Conservation (phyloP, 2,888 invertebrate genomes). For the Priapulus caudatus region DNA sequence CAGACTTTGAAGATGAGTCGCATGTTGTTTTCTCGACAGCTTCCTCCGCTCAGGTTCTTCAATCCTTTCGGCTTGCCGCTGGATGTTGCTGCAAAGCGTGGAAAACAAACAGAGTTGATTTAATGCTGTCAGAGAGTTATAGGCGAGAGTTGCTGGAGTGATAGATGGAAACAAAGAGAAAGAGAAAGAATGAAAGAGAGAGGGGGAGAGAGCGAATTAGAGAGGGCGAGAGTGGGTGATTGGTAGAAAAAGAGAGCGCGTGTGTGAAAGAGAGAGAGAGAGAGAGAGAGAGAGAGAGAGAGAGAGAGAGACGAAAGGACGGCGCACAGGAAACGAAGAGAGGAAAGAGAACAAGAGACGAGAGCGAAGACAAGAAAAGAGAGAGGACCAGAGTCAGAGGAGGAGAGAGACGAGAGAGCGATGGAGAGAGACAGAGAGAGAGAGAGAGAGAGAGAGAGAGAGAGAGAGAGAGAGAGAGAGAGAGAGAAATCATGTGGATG, state of each 20-base stretch:
- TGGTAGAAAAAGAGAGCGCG: constrained; percentile 29
- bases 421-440: no score
- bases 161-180: constrained; percentile 7
- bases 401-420: no score
- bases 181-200: constrained; percentile 4
- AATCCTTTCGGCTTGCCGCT: constrained; percentile 56
- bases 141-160: not conserved
- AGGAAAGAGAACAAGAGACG: no score
- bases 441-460: no score
- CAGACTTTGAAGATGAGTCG: constrained; percentile 89
- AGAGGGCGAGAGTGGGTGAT: constrained; percentile 23
- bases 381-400: no score
- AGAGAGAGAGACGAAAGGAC: constrained; percentile 13
- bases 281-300: constrained; percentile 23
- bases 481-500: no score
- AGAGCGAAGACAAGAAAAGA: no score
- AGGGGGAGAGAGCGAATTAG: constrained; percentile 12
- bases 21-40: constrained; percentile 85
- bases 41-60: constrained; percentile 78
- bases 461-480: no score
- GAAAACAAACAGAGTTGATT: constrained; percentile 14
- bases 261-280: constrained; percentile 22
- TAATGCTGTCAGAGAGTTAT: not conserved
- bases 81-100: constrained; percentile 60
- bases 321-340: constrained; percentile 18